phyloP scores from a whole-genome alignment of 2,113 vertebrate genomes.

The Polypterus bichir region DNA sequence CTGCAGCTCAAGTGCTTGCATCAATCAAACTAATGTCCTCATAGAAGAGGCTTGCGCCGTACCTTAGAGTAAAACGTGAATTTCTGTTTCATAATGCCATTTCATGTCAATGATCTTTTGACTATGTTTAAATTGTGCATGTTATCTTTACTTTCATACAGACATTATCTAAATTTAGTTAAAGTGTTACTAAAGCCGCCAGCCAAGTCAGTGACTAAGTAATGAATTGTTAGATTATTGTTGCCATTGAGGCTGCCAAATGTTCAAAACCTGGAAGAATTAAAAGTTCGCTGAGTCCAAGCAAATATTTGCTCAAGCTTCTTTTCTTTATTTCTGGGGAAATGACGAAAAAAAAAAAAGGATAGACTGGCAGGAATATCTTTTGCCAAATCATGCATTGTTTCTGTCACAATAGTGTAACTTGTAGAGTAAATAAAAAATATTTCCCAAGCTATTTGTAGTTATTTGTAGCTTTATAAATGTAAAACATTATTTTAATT shows the following conservation, averaged over 20 bases:
- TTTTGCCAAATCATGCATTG: too few relatives aligned
- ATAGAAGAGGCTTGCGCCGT: too few relatives aligned
- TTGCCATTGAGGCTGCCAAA: slow-evolving; percentile 8
- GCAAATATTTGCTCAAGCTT: slow-evolving; percentile 19
- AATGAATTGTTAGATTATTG: slow-evolving; percentile 9
- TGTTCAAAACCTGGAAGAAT: slow-evolving; percentile 6
- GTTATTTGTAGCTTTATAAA: too few relatives aligned
- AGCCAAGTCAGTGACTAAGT: slow-evolving; percentile 8
- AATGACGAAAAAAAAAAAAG: too few relatives aligned
- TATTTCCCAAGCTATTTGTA: too few relatives aligned
- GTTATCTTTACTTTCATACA: slow-evolving; percentile 43
- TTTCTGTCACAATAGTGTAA: too few relatives aligned
- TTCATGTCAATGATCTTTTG: slow-evolving; percentile 46
- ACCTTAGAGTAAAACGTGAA: too few relatives aligned
- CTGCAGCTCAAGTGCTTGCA: too few relatives aligned
- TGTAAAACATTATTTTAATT: too few relatives aligned
- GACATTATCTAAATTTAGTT: slow-evolving; percentile 41
- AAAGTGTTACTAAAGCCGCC: slow-evolving; percentile 40
- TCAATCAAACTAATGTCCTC: too few relatives aligned
- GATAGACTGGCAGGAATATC: too few relatives aligned
- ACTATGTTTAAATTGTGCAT: slow-evolving; percentile 37
- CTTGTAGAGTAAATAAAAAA: too few relatives aligned
- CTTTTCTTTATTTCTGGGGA: background rate
- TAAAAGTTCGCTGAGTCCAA: slow-evolving; percentile 7
- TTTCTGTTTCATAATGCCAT: slow-evolving; percentile 39